Evolutionary conservation across 2,888 invertebrate genomes (phyloP), one percentile per base, ranked within the genome.

Genomic region (Lumbricus terrestris): DNA sequence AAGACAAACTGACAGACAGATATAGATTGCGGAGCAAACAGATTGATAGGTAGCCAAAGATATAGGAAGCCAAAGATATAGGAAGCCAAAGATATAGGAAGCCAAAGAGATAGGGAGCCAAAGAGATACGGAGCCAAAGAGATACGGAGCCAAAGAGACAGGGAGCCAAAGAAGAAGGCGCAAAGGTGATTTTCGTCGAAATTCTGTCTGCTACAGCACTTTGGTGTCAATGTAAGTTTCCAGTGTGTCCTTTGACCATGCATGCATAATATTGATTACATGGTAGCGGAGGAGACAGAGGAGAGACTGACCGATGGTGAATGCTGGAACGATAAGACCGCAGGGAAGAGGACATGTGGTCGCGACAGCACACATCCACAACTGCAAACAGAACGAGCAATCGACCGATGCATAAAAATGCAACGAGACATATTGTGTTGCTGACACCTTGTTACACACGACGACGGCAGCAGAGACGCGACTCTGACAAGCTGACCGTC

Each of bases 281-380:
- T 16, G 23, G n/a, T 13, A 37, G 37, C 33, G 82, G 34, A 47
- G 20, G n/a, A n/a, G n/a, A n/a, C n/a, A n/a, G n/a, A n/a, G 29
- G n/a, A n/a, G n/a, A n/a, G 13, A 91, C 93, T 92, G 91, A 95
- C 98, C 98, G 94, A 99, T 97, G 95, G 99, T 98, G 95, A 99
- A 98, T 0, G 98, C 98, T 0, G 99, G 99, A 94, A 99, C 98
- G 95, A 99, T 99, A 93, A 98, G 97, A 85, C 99, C 99, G n/a
- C 98, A 97, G 0, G 99, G 99, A 11, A 99, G 98, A 0, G 99
- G 99, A 91, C 99, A 96, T 0, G 99, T 99, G 90, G 98, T 98
- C 89, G 98, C 97, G 92, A 99, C 92, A 18, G 95, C 95, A 15
- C 95, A 93, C 93, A 94, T 95, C 93, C 94, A 92, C 92, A 95